phyloP scores from a whole-genome alignment of 2,113 vertebrate genomes.

The Myxocyprinus asiaticus region DNA sequence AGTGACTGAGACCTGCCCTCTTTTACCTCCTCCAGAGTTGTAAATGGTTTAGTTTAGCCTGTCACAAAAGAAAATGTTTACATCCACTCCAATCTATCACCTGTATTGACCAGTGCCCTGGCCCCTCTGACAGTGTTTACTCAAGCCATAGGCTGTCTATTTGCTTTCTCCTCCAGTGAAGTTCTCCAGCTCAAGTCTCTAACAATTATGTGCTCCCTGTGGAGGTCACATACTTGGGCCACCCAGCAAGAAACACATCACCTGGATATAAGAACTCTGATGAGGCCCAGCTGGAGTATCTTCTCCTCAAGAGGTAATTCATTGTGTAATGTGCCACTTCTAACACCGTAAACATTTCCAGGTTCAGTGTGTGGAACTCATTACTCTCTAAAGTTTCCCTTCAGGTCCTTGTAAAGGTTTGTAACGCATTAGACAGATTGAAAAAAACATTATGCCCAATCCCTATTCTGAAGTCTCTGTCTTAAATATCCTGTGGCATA shows the following conservation, averaged over 20 bases:
- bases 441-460: no score
- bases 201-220: neutral
- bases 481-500: no score
- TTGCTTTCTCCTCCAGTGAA: slow-evolving; percentile 38
- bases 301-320: slow-evolving; percentile 36
- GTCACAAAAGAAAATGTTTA: slow-evolving; percentile 22
- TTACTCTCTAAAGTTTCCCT: neutral
- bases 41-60: slow-evolving; percentile 26
- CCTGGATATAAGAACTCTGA: slow-evolving; percentile 38
- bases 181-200: neutral
- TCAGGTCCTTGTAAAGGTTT: no score
- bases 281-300: slow-evolving; percentile 22
- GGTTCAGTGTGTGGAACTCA: slow-evolving; percentile 47
- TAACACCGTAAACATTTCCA: slow-evolving; percentile 46
- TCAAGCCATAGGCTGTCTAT: slow-evolving; percentile 28
- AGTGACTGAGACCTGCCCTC: neutral
- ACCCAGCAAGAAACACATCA: slow-evolving; percentile 51
- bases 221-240: slow-evolving; percentile 42
- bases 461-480: no score
- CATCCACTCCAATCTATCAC: slow-evolving; percentile 31
- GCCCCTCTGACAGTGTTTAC: slow-evolving; percentile 34
- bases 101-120: slow-evolving; percentile 20
- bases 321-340: slow-evolving; percentile 49
- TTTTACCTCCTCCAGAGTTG: slow-evolving; percentile 14
- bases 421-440: no score